Evolutionary conservation across 2,113 vertebrate genomes (phyloP), one percentile per base, ranked within the genome.

Genomic region (Hylia prasina): DNA sequence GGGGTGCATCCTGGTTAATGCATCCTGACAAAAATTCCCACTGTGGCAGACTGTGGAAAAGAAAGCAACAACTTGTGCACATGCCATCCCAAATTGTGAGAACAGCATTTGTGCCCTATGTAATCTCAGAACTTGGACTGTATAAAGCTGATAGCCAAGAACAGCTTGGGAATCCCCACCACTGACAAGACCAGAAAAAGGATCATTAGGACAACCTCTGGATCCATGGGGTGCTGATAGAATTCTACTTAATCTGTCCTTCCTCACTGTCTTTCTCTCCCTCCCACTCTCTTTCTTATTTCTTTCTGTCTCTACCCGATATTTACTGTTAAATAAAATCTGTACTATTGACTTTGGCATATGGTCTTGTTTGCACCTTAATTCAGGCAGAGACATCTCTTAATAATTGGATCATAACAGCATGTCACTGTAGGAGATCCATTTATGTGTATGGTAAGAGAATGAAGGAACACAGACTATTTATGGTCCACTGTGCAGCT

Each of bases 51-150:
- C 64, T 24, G 6, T 28, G n/a, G 28, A 53, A 45, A 78, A 61
- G 12, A 44, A 53, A 70, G 15, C 6, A 78, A 20, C 19, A 39
- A 1, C 19, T 69, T 47, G 54, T 2, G 22, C 19, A 39, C 7
- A 8, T 28, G 19, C 6, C 40, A 28, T n/a, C 15, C 47, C 19
- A 39, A 53, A 4, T 6, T 39, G 33, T 30, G 39, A 51, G 39
- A 78, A 69, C 28, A 53, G 15, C 39, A 20, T 39, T 18, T 61
- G 15, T 30, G 23, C 28, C 13, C n/a, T 1, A 0, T 24, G n/a
- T 24, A n/a, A n/a, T 61, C 19, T 44, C 0, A 0, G 39, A 70
- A 61, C 15, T 4, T 47, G 28, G 19, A 54, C 64, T 69, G 12
- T 15, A n/a, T 24, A 61, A 39, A 44, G 18, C 8, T 69, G 37